phyloP scores from a whole-genome alignment of 2,888 invertebrate genomes.

The Dasypogon diadema region DNA sequence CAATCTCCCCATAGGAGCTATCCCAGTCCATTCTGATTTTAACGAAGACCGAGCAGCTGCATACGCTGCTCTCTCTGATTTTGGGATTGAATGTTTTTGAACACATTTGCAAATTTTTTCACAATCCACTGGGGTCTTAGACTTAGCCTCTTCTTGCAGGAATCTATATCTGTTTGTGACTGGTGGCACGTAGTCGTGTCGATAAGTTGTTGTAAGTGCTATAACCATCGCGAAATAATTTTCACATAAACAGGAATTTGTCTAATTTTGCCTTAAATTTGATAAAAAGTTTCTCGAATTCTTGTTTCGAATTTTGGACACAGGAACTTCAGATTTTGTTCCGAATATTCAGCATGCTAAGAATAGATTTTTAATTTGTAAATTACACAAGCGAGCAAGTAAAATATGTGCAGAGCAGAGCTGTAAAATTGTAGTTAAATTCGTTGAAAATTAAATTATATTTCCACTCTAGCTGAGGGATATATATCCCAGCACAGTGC shows the following conservation, averaged over 20 bases:
- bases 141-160: neutral
- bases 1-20: conserved; percentile 65
- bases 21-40: conserved; percentile 64
- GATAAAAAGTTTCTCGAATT: neutral
- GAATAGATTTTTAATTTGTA: neutral
- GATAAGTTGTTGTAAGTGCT: conserved; percentile 62
- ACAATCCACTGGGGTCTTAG: neutral
- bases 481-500: neutral
- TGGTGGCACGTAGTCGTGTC: conserved; percentile 65
- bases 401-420: too few species aligned
- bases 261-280: neutral
- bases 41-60: neutral
- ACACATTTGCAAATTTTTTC: conserved; percentile 10
- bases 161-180: conserved; percentile 54
- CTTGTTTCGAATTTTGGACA: neutral
- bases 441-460: neutral
- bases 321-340: neutral
- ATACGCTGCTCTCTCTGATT: neutral
- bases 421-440: neutral
- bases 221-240: conserved; percentile 20
- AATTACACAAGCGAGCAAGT: too few species aligned
- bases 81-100: neutral
- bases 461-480: neutral
- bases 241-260: neutral
- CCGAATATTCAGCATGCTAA: too few species aligned